phyloP scores from a whole-genome alignment of 92 coral and sea anemone genomes.

The Parazoanthus swiftii region DNA sequence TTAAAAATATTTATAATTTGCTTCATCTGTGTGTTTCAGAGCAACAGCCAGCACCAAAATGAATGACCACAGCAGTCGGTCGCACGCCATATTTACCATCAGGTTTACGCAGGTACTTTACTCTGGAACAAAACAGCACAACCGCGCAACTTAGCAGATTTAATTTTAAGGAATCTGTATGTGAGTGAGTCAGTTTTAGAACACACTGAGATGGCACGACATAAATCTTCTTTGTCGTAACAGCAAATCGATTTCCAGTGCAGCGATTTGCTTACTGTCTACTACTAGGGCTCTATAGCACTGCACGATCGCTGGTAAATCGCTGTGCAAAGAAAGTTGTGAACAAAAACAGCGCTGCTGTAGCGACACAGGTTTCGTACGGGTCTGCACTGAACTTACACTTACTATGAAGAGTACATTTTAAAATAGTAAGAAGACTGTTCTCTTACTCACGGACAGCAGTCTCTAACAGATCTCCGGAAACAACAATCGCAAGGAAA shows the following conservation, averaged over 20 bases:
- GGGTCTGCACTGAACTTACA: neutral
- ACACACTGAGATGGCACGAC: neutral
- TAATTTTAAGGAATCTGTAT: neutral
- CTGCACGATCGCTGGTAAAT: too few species aligned
- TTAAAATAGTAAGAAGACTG: neutral
- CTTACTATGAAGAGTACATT: neutral
- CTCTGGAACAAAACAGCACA: neutral
- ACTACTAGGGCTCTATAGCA: too few species aligned
- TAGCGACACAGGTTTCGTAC: too few species aligned
- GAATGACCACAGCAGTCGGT: conserved; percentile 93
- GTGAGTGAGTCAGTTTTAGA: neutral
- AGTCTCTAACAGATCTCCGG: neutral
- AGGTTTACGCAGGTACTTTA: conserved; percentile 83
- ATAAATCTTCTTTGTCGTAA: too few species aligned
- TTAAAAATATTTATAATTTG: neutral
- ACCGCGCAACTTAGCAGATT: neutral
- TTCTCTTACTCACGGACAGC: neutral
- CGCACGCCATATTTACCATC: conserved; percentile 95
- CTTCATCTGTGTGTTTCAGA: conserved; percentile 43
- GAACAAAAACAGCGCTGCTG: too few species aligned
- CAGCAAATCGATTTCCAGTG: too few species aligned
- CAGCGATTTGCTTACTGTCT: too few species aligned
- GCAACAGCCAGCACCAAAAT: conserved; percentile 93
- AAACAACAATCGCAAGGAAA: too few species aligned
- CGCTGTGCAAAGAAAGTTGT: too few species aligned